Evolutionary conservation across 2,888 invertebrate genomes (phyloP).

Genomic region (Nomada hirtipes): DNA sequence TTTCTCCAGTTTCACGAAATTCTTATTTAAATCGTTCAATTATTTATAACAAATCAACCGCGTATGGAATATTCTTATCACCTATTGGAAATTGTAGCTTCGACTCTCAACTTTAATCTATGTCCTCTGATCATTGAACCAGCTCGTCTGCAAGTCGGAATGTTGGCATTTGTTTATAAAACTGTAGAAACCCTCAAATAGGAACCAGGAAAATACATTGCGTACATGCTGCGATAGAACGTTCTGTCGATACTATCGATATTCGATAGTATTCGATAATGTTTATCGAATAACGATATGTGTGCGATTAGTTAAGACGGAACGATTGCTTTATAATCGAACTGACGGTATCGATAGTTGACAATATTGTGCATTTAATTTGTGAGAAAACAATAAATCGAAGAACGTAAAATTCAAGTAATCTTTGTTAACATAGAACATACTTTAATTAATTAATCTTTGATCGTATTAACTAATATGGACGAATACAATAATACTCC

Average conservation of each 20-base stretch:
- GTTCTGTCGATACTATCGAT: not conserved
- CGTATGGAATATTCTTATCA: too few relatives aligned
- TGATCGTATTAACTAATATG: constrained; percentile 66
- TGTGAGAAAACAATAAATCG: constrained; percentile 6
- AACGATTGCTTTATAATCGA: constrained; percentile 8
- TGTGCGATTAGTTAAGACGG: not conserved
- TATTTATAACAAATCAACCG: too few relatives aligned
- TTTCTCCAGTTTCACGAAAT: too few relatives aligned
- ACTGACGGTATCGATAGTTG: constrained; percentile 1
- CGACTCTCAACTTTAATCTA: too few relatives aligned
- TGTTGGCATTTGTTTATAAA: too few relatives aligned
- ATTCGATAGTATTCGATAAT: not conserved
- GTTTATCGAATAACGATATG: constrained; percentile 1
- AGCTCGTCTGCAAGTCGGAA: too few relatives aligned
- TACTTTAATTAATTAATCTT: not conserved
- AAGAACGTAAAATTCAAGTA: constrained; percentile 21
- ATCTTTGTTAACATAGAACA: not conserved
- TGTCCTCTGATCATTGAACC: too few relatives aligned
- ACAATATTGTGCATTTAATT: constrained; percentile 7
- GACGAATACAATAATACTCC: constrained; percentile 75
- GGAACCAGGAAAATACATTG: too few relatives aligned
- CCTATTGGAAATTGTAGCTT: too few relatives aligned
- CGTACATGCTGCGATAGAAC: not conserved
- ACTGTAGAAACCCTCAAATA: too few relatives aligned
- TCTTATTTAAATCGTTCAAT: too few relatives aligned